phyloP scores from a whole-genome alignment of 2,888 invertebrate species.

The Linhomoeus sp. region DNA sequence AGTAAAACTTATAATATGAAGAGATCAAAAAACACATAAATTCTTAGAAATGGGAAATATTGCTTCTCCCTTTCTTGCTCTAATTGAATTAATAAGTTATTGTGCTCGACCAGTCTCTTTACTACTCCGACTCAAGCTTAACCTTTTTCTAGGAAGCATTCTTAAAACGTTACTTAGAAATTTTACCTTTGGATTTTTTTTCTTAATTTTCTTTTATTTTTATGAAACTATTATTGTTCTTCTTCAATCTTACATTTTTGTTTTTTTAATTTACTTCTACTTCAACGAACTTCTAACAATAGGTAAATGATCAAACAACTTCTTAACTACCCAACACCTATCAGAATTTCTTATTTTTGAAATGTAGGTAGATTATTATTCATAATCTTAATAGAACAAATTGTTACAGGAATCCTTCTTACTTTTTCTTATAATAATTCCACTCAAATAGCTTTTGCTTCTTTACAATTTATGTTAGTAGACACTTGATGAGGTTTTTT shows the following conservation, averaged over 20 bases:
- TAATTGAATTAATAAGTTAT: too few relatives aligned
- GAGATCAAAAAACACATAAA: too few relatives aligned
- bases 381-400: conserved; percentile 23
- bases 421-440: conserved; percentile 25
- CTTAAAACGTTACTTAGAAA: too few relatives aligned
- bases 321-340: not conserved
- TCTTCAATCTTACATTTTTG: conserved; percentile 8
- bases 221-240: not conserved
- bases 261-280: conserved; percentile 8
- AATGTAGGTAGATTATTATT: conserved; percentile 29
- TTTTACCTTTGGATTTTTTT: too few relatives aligned
- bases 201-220: too few relatives aligned
- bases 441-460: conserved; percentile 22
- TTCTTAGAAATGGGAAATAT: too few relatives aligned
- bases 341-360: conserved; percentile 18
- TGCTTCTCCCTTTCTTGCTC: too few relatives aligned
- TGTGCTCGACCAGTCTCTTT: too few relatives aligned
- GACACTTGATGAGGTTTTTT: conserved; percentile 23
- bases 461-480: conserved; percentile 25
- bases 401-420: conserved; percentile 26
- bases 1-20: too few relatives aligned
- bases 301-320: conserved; percentile 3
- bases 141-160: too few relatives aligned
- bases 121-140: too few relatives aligned
- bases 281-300: too few relatives aligned